Base-by-base conservation (phyloP, 1,140 invertebrate species). In the Ephestia elutella region DNA sequence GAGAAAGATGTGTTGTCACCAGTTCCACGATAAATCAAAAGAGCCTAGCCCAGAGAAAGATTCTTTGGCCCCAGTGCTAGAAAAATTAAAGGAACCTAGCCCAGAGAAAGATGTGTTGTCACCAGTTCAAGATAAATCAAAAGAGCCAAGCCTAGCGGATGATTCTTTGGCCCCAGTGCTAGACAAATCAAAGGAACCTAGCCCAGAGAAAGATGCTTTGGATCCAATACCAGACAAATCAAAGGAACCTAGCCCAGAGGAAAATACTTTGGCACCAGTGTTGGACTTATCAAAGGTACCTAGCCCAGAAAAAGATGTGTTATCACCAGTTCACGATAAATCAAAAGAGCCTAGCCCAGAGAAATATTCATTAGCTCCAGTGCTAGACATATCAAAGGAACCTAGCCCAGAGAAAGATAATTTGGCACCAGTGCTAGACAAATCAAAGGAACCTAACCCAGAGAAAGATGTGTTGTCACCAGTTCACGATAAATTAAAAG, bases 41-140 rank as follows among this genome's bases (percentile, higher is more conserved):
- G n/a, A 25, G 21, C 38, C 54, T 18, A 63, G 32, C 13, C 50
- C 66, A 21, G 15, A 50, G 0, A 57, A 65, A 59, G 28, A 59
- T 21, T n/a, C n/a, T n/a, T 21, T 53, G 19, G 11, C 13, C 21
- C 17, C 17, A 19, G 13, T 9, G n/a, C n/a, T 4, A 38, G 54
- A 21, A 5, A 25, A 50, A 20, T 28, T 21, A 30, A 28, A 54
- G 20, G 51, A 54, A 15, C 51, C 51, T 10, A 54, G 51, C 25
- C 21, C 21, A 54, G 57, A 59, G 15, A 59, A 59, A 54, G 51
- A 57, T 17, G 30, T 50, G 5, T 15, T 59, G 15, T 10, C 32
- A 17, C 5, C 30, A 35, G 28, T 11, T 5, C 49, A 13, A 21
- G 49, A 30, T 7, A 54, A 25, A 54, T 54, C 21, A 5, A 55